Evolutionary conservation across 2,113 vertebrate species (phyloP).

Genomic region (Oreochromis aureus): DNA sequence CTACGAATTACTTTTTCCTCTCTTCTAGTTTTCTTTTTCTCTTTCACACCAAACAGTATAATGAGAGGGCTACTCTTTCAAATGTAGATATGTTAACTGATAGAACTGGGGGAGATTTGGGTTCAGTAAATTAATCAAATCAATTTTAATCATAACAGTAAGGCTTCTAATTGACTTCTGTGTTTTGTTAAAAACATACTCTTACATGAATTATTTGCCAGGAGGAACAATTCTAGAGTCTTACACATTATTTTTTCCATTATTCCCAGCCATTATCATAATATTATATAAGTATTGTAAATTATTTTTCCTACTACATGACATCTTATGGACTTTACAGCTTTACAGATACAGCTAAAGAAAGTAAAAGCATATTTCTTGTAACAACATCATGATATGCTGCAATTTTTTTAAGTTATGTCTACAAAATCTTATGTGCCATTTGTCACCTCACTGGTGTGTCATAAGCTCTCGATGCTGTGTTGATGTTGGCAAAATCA

Average conservation of each 20-base stretch:
- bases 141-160: background rate
- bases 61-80: background rate
- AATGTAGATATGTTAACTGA: background rate
- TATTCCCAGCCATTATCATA: background rate
- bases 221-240: background rate
- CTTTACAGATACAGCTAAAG: background rate
- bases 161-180: background rate
- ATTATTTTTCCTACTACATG: background rate
- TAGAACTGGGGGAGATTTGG: background rate
- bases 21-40: background rate
- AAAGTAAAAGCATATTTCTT: background rate
- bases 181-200: background rate
- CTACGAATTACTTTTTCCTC: background rate
- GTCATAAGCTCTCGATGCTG: background rate
- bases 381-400: background rate
- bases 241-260: fast-evolving
- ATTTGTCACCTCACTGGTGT: background rate
- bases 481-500: background rate
- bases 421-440: background rate
- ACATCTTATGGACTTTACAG: background rate
- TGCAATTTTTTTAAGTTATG: background rate
- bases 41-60: background rate
- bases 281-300: background rate
- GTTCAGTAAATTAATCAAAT: background rate
- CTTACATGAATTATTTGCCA: background rate